Base-by-base conservation (phyloP, 2,888 invertebrate species). In the Metallyticus violacea region DNA sequence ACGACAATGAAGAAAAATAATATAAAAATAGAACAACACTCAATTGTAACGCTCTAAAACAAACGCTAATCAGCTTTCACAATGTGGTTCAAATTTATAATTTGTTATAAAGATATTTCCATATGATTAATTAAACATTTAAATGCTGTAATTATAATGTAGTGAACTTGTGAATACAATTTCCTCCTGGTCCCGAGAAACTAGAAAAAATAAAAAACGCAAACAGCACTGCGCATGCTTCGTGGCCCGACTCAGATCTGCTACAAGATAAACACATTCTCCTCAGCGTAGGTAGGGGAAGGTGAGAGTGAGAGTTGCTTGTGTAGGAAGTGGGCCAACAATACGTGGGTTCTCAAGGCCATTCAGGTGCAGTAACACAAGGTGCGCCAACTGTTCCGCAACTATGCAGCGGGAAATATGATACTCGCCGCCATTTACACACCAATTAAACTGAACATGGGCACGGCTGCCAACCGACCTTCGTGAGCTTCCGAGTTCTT, bases 241-340 rank as follows among this genome's bases (percentile, higher is more conserved):
- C n/a, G n/a, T n/a, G n/a, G n/a, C n/a, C n/a, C n/a, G n/a, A n/a
- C n/a, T n/a, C n/a, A n/a, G n/a, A n/a, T n/a, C n/a, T n/a, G n/a
- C n/a, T n/a, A n/a, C 15, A 15, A 40, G 40, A 40, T 40, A 40
- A 40, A 9, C 40, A 62, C 40, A 7, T 62, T 62, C 40, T 62
- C 15, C 40, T 62, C 40, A 22, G 40, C 40, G 40, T 62, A 62
- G 40, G 40, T 62, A 62, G 40, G 40, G 40, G 40, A 62, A 15
- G 40, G 40, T 15, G 15, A 62, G 40, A 62, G 40, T 15, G 40
- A 62, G 40, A 2, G 40, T 15, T n/a, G n/a, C n/a, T 9, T 15
- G 76, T 82, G 82, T 82, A 82, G 82, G 82, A 76, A 82, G 82
- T 76, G 82, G n/a, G 27, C 82, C 26, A 62, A 62, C 40, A 62